These are phyloP conservation scores for Zaprionus davidi DNA, from an alignment of 1,140 invertebrate genomes.

Conservation along the genomic window DNA sequence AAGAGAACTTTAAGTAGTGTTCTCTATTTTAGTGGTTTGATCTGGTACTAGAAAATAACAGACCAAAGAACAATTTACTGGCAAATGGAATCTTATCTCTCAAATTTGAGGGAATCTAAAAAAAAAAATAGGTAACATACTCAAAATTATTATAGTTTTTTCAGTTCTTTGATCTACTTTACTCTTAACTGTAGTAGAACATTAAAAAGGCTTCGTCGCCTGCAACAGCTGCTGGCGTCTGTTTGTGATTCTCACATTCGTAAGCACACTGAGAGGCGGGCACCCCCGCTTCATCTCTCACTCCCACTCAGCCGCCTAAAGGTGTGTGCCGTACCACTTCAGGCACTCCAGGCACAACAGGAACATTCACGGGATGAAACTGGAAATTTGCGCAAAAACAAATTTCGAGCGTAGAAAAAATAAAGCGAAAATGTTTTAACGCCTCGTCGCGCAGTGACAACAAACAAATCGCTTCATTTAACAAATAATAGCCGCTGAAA, in stretches of 20 bases:
- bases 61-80: too few species aligned
- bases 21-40: too few species aligned
- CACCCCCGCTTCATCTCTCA: constrained; percentile 21
- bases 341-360: constrained; percentile 14
- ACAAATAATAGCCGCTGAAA: constrained; percentile 77
- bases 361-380: constrained; percentile 1
- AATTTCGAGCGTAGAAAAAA: constrained; percentile 77
- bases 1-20: too few species aligned
- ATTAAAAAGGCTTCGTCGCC: not conserved
- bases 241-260: constrained; percentile 76
- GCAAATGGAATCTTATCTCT: too few species aligned
- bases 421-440: constrained; percentile 83
- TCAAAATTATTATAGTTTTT: not conserved
- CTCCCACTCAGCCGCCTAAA: constrained; percentile 1
- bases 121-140: too few species aligned
- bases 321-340: constrained; percentile 60
- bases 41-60: too few species aligned
- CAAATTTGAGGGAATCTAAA: too few species aligned
- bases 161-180: not conserved
- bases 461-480: constrained; percentile 83
- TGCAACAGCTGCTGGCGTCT: constrained; percentile 62
- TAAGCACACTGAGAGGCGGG: constrained; percentile 38
- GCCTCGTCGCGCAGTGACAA: constrained; percentile 76
- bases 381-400: constrained; percentile 58
- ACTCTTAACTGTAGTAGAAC: not conserved